phyloP scores from a whole-genome alignment of 2,888 invertebrate species.

The Nemotelus pantherinus region DNA sequence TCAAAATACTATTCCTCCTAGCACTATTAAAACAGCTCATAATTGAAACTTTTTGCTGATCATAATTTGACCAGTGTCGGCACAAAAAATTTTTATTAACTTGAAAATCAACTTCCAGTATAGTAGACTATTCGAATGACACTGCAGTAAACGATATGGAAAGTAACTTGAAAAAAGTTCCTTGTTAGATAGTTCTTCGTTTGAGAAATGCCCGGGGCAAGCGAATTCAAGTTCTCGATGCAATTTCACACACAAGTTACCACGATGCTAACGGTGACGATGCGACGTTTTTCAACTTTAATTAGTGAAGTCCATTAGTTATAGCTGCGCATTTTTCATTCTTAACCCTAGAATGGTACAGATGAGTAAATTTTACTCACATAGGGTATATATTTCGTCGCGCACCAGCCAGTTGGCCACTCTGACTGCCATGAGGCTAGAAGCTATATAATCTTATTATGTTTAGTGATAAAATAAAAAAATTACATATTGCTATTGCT shows the following conservation, averaged over 20 bases:
- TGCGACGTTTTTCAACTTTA: slow-evolving; percentile 24
- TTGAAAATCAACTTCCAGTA: neutral
- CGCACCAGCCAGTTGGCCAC: too few species aligned
- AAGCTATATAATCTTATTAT: too few species aligned
- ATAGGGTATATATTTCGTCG: too few species aligned
- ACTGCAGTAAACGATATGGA: neutral
- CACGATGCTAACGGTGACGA: neutral
- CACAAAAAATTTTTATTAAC: neutral
- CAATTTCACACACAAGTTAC: slow-evolving; percentile 25
- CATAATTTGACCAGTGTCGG: too few species aligned
- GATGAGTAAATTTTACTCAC: too few species aligned
- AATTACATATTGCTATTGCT: too few species aligned
- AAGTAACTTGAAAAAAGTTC: neutral
- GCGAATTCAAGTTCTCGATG: neutral
- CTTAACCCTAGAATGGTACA: neutral
- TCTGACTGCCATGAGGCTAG: too few species aligned
- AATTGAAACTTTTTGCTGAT: too few species aligned
- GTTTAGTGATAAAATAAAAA: too few species aligned
- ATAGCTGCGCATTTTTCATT: slow-evolving; percentile 11
- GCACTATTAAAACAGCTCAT: too few species aligned
- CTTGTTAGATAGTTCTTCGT: neutral
- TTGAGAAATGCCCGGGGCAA: neutral
- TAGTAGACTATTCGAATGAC: neutral
- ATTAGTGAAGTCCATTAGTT: slow-evolving; percentile 23
- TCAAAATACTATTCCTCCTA: too few species aligned